Evolutionary conservation across 2,888 invertebrate genomes (phyloP), one percentile per base, ranked within the genome.

Genomic region (Listrodromus nycthemerus): DNA sequence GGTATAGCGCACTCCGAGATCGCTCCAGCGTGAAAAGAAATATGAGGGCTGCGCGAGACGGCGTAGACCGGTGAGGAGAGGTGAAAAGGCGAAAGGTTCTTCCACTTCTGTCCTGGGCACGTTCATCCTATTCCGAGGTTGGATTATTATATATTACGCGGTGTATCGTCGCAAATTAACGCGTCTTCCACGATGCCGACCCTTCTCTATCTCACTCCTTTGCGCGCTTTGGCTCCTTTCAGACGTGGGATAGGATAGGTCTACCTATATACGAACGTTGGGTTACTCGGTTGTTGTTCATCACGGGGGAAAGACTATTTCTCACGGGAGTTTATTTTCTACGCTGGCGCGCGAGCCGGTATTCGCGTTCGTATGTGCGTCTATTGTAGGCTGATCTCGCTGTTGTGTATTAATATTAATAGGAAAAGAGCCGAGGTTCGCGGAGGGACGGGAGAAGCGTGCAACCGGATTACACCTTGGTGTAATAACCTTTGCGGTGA

Each of bases 371-470:
- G 37, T 65, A 67, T 48, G 63, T 16, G 16, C 13, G 16, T 16
- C 41, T 48, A 65, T n/a, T 52, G 41, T 19, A 21, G 30, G 5
- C 73, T 74, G 21, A 19, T 48, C 48, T 70, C 30, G 41, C 50
- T 65, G 76, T 75, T 74, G 77, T 80, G 65, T 85, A 83, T 86
- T 86, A 80, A 86, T 86, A 84, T 83, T 83, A 84, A 86, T 77
- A 82, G 80, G 83, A 27, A 78, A 83, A 80, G 75, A 66, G 33
- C 74, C 61, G 41, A 70, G 50, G 55, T 71, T 84, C 80, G 82
- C 33, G 86, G 66, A 45, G 63, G 41, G 67, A 50, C 65, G 50
- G 58, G 70, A 73, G 61, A 55, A 70, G 83, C 79, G 84, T 77
- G 80, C 84, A 84, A 84, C 84, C 84, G 84, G 84, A 84, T 84